A percentile compares a stretch with the other conserved stretches of the same genome.
Conservation (phyloP, 2,797 vertebrate species). For the Antrozous pallidus region DNA sequence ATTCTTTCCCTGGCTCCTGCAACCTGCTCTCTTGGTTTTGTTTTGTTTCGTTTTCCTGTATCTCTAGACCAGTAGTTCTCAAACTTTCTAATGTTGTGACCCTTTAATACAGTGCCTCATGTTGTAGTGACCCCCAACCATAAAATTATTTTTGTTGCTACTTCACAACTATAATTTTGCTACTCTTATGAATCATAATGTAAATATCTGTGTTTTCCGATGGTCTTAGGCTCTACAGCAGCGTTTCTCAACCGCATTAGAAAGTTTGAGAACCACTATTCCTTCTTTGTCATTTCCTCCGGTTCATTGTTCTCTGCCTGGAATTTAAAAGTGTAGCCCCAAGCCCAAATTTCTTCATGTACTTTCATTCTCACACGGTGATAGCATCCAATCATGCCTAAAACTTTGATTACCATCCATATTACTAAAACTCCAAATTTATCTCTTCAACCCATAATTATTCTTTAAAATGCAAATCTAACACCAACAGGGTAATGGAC, state of each 20-base stretch:
- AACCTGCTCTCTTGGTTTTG: not conserved
- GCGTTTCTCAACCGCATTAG: too few species aligned
- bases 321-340: not conserved
- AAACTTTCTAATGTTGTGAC: too few species aligned
- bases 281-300: not conserved
- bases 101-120: too few species aligned
- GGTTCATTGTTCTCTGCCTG: not conserved
- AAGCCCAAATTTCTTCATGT: not conserved
- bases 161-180: too few species aligned
- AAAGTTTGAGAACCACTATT: too few species aligned
- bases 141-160: too few species aligned
- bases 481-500: not conserved
- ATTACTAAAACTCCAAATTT: not conserved
- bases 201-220: too few species aligned
- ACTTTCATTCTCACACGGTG: not conserved
- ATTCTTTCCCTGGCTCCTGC: not conserved
- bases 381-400: not conserved
- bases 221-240: too few species aligned
- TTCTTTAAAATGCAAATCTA: conserved; percentile 31
- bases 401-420: not conserved
- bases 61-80: too few species aligned
- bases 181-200: too few species aligned
- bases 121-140: too few species aligned
- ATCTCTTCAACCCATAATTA: not conserved
- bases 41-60: not conserved